Evolutionary conservation across 2,888 invertebrate genomes (phyloP).

Genomic region (Scaptomyza parva): DNA sequence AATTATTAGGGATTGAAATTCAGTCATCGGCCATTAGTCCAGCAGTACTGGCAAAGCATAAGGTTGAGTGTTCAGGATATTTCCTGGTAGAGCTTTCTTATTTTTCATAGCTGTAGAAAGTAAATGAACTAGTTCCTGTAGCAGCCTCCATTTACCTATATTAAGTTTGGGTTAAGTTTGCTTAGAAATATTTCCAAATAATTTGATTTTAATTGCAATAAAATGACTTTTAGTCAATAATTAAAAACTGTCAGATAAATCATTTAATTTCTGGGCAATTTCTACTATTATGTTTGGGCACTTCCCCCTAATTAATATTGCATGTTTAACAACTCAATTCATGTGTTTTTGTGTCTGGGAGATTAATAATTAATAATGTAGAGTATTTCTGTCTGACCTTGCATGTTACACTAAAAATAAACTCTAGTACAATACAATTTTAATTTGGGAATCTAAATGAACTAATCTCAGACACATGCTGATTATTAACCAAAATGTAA

Average conservation of each 20-base stretch:
- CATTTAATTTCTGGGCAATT: neutral
- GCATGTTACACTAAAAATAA: constrained; percentile 16
- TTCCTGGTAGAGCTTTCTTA: too few species aligned
- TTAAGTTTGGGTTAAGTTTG: neutral
- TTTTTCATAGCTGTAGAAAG: too few species aligned
- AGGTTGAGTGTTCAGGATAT: too few species aligned
- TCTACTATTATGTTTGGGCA: constrained; percentile 1
- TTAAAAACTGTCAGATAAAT: neutral
- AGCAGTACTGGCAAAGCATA: too few species aligned
- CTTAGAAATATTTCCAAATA: neutral
- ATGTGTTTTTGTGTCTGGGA: neutral
- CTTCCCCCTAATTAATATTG: constrained; percentile 7
- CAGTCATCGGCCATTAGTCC: too few species aligned
- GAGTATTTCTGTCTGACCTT: neutral
- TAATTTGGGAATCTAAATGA: constrained; percentile 23
- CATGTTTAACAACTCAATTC: constrained; percentile 6
- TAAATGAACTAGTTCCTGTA: too few species aligned
- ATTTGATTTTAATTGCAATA: neutral
- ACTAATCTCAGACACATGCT: neutral
- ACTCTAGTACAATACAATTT: neutral
- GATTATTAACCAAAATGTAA: constrained; percentile 16
- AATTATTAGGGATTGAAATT: too few species aligned
- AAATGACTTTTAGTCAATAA: neutral
- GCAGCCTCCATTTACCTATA: neutral
- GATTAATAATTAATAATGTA: neutral